Evolutionary conservation across 2,888 invertebrate genomes (phyloP).

Genomic region (Elmis aenea): DNA sequence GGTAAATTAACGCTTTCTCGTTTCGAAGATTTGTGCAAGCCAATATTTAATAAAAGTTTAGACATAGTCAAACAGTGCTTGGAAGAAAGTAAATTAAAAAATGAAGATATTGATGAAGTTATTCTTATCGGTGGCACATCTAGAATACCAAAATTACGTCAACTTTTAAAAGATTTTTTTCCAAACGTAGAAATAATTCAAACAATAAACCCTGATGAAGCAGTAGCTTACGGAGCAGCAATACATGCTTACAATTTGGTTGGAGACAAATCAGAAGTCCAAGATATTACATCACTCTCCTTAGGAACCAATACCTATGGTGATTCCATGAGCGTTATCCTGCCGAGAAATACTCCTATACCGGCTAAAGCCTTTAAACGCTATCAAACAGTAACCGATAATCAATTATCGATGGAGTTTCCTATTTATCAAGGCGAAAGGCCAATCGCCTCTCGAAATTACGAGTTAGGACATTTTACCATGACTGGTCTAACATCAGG

Average conservation of each 20-base stretch:
- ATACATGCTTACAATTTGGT: no score
- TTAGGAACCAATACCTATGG: conserved; percentile 23
- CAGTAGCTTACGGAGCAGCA: conserved; percentile 31
- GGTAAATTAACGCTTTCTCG: conserved; percentile 18
- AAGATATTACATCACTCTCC: conserved; percentile 30
- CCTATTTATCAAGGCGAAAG: conserved; percentile 18
- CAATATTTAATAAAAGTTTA: conserved; percentile 24
- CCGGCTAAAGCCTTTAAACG: conserved; percentile 3
- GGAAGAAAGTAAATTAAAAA: conserved; percentile 15
- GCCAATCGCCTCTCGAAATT: conserved; percentile 11
- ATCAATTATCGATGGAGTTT: conserved; percentile 12
- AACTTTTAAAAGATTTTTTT: conserved; percentile 24
- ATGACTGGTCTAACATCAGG: conserved; percentile 9
- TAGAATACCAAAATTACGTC: conserved; percentile 29
- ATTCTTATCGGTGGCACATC: conserved; percentile 33
- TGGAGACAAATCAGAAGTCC: conserved; percentile 18
- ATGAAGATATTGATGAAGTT: conserved; percentile 27
- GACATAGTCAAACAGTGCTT: conserved; percentile 23
- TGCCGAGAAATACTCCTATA: conserved; percentile 12
- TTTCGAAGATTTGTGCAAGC: conserved; percentile 31
- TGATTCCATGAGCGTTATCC: conserved; percentile 22
- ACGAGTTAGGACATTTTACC: conserved; percentile 13
- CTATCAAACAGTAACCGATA: conserved; percentile 9
- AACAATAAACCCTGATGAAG: conserved; percentile 31
- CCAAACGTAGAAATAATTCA: conserved; percentile 19